Percentiles rank a stretch among this genome's conserved stretches.
phyloP scores from a whole-genome alignment of 2,888 invertebrate species.

The Cerceris ruficornis region DNA sequence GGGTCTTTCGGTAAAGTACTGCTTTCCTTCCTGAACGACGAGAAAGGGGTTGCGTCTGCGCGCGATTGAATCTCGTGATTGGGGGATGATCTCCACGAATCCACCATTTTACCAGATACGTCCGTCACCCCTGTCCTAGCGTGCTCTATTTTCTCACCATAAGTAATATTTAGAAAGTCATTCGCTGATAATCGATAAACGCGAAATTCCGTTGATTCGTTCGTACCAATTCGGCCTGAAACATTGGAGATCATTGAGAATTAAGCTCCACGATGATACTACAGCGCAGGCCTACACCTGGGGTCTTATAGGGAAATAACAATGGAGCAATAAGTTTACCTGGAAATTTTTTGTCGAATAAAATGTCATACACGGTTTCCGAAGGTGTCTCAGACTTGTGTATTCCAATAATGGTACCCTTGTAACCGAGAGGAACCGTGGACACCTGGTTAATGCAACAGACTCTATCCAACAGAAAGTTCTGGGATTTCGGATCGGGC shows the following conservation, averaged over 20 bases:
- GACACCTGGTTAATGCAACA: slow-evolving; percentile 89
- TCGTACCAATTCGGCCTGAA: slow-evolving; percentile 84
- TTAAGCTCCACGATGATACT: background rate
- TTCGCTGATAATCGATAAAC: slow-evolving; percentile 83
- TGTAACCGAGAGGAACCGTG: slow-evolving; percentile 90
- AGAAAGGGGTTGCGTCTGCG: slow-evolving; percentile 59
- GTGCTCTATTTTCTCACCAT: slow-evolving; percentile 82
- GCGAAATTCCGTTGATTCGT: slow-evolving; percentile 81
- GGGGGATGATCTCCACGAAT: slow-evolving; percentile 26
- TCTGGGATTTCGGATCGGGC: slow-evolving; percentile 88
- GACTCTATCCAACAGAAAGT: slow-evolving; percentile 91
- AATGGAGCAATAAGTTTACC: slow-evolving; percentile 43
- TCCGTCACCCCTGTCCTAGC: slow-evolving; percentile 17
- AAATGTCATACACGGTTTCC: slow-evolving; percentile 88
- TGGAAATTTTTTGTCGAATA: slow-evolving; percentile 90
- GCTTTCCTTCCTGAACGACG: slow-evolving; percentile 55
- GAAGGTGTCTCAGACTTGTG: slow-evolving; percentile 83
- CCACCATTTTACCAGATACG: slow-evolving; percentile 13
- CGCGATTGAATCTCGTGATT: slow-evolving; percentile 44
- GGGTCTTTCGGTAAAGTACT: slow-evolving; percentile 22
- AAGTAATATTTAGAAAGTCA: slow-evolving; percentile 85
- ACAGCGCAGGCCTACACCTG: background rate
- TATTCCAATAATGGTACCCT: slow-evolving; percentile 93
- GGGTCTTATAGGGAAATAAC: background rate
- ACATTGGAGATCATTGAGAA: slow-evolving; percentile 16